A percentile compares a stretch with the other conserved stretches of the same genome.
These are phyloP conservation scores for Hyposmocoma kahamanoa DNA, from an alignment of 1,140 invertebrate species.

Conservation along the genomic window DNA sequence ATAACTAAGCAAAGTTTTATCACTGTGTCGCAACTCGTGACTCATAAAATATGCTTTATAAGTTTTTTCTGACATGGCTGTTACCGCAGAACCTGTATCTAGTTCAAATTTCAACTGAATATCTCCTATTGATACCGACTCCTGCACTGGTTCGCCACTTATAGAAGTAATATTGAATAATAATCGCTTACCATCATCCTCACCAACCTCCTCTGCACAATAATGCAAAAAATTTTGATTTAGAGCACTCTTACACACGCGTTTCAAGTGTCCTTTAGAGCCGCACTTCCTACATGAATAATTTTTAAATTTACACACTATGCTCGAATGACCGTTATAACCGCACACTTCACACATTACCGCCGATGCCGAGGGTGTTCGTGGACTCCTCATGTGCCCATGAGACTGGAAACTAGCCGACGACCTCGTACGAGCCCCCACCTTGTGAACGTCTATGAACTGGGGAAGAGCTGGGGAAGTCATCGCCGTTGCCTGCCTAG, in stretches of 20 bases:
- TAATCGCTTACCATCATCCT: neutral
- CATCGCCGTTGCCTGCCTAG: neutral
- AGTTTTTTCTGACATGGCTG: neutral
- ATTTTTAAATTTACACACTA: neutral
- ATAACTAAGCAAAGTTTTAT: neutral
- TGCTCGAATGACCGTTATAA: neutral
- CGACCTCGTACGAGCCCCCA: no score
- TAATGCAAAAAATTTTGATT: neutral
- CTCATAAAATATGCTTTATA: neutral
- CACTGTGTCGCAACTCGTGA: neutral
- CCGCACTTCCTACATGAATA: neutral
- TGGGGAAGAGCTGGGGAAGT: no score
- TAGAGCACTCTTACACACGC: neutral
- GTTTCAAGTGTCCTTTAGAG: neutral
- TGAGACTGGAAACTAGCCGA: no score
- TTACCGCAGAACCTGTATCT: neutral
- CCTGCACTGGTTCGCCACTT: neutral
- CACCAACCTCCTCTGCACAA: neutral
- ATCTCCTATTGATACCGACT: neutral
- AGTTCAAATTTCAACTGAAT: neutral
- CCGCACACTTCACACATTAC: neutral
- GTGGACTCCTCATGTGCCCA: no score
- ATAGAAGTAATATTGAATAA: neutral
- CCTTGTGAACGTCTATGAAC: no score
- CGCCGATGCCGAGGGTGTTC: no score